Evolutionary conservation across 2,888 invertebrate genomes (phyloP).

Genomic region (Ceramica pisi): DNA sequence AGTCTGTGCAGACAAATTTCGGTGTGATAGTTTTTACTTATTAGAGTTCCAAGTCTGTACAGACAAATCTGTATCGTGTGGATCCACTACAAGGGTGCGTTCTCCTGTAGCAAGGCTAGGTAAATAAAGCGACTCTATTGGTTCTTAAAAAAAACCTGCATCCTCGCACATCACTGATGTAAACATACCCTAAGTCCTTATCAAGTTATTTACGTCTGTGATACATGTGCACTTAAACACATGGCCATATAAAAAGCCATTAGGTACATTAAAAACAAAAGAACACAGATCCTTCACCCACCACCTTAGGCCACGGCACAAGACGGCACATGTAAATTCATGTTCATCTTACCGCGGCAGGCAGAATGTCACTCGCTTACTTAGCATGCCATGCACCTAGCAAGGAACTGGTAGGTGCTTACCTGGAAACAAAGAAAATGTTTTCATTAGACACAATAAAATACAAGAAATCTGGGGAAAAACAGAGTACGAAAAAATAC

Average conservation of each 20-base stretch:
- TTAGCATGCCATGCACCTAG: constrained; percentile 86
- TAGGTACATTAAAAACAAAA: neutral
- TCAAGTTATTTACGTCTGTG: neutral
- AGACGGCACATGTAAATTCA: constrained; percentile 51
- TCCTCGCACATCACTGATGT: no score
- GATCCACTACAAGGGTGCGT: no score
- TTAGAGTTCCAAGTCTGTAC: no score
- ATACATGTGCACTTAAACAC: neutral
- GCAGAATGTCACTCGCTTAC: constrained; percentile 86
- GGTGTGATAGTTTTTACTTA: no score
- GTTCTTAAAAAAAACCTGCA: no score
- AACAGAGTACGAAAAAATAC: neutral
- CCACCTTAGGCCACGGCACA: constrained; percentile 70
- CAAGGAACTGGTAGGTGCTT: constrained; percentile 74
- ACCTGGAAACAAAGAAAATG: constrained; percentile 78
- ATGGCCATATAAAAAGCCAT: neutral
- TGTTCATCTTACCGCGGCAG: constrained; percentile 83
- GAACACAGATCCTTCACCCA: constrained; percentile 46
- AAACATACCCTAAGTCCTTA: no score
- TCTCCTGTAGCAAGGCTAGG: no score
- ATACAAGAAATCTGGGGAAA: neutral
- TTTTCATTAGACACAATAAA: constrained; percentile 13
- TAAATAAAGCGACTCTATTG: no score
- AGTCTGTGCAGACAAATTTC: no score
- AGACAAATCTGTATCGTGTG: no score